Base-by-base conservation (phyloP, 2,113 vertebrate genomes). In the Delphinus delphis region DNA sequence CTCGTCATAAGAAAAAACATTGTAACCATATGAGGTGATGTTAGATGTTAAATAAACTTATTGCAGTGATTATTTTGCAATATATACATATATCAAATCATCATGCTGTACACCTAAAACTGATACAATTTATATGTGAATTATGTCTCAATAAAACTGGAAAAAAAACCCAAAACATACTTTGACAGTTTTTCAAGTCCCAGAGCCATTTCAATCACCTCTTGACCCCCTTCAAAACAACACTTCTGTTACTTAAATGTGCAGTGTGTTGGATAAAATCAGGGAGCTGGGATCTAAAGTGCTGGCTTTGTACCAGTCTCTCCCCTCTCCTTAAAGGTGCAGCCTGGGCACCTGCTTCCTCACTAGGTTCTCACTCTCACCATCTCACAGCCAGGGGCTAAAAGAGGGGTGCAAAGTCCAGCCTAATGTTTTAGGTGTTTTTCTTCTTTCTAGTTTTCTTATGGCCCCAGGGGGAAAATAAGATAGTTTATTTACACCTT, bases 201-300 rank as follows among this genome's bases (percentile, higher is more conserved):
- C 58, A 60, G 73, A 92, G 47, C 36, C 80, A 92, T 62, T 94
- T 83, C 18, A 28, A 36, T 81, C 53, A 84, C 17, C 47, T 47
- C 13, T 73, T 88, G 1, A n/a, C 1, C 6, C 20, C 31, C 63
- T 90, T 83, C 71, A 50, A 80, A 94, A 44, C 17, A 79, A 41
- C 33, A 60, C 28, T 92, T 63, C 31, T 58, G 26, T 13, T 94
- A 77, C 55, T n/a, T 55, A 53, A 58, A 87, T 47, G 21, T 83
- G 20, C 67, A 55, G 44, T 25, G 21, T 17, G 6, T 10, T 63
- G 38, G 83, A 63, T 74, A 81, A 31, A 70, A 68, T 3, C 20
- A 8, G 11, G 20, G 4, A 60, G 33, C 6, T 28, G 77, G 41
- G 2, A n/a, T 10, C 15, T 18, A 2, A 26, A 9, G 15, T 26